phyloP scores from a whole-genome alignment of 1,140 invertebrate genomes.

The Drosophila novamexicana region DNA sequence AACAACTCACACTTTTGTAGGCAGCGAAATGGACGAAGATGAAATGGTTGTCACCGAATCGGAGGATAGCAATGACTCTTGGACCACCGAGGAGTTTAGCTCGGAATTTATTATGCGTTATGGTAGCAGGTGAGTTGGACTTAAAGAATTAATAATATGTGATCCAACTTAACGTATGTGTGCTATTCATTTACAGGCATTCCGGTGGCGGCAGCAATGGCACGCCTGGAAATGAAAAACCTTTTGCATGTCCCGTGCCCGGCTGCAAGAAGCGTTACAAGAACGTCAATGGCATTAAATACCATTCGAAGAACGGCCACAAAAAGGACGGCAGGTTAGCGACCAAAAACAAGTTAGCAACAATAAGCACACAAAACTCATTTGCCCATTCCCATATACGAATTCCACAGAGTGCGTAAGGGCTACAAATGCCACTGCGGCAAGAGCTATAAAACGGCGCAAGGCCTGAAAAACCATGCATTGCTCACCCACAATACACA shows the following conservation, averaged over 20 bases:
- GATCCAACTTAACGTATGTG: background rate
- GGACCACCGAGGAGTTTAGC: constrained; percentile 91
- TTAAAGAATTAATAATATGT: background rate
- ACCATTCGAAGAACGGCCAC: constrained; percentile 93
- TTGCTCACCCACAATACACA: constrained; percentile 86
- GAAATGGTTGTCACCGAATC: constrained; percentile 87
- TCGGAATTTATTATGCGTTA: constrained; percentile 91
- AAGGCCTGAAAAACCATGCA: constrained; percentile 90
- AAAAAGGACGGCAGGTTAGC: constrained; percentile 92
- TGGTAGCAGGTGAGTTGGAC: constrained; percentile 87
- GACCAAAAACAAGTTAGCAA: constrained; percentile 13
- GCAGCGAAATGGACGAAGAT: constrained; percentile 88
- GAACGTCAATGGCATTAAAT: constrained; percentile 95
- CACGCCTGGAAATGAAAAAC: constrained; percentile 88
- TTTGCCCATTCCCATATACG: constrained; percentile 10
- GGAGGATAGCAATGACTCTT: constrained; percentile 92
- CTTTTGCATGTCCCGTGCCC: constrained; percentile 92
- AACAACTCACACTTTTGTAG: constrained; percentile 71
- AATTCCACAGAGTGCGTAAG: constrained; percentile 88
- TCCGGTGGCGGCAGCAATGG: constrained; percentile 82
- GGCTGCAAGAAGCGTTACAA: constrained; percentile 95
- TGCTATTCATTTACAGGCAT: constrained; percentile 57
- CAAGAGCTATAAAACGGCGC: constrained; percentile 92
- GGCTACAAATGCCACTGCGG: constrained; percentile 92
- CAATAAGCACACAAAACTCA: constrained; percentile 24